Base-by-base conservation (phyloP, 2,113 vertebrate species). In the Aramus guarauna region DNA sequence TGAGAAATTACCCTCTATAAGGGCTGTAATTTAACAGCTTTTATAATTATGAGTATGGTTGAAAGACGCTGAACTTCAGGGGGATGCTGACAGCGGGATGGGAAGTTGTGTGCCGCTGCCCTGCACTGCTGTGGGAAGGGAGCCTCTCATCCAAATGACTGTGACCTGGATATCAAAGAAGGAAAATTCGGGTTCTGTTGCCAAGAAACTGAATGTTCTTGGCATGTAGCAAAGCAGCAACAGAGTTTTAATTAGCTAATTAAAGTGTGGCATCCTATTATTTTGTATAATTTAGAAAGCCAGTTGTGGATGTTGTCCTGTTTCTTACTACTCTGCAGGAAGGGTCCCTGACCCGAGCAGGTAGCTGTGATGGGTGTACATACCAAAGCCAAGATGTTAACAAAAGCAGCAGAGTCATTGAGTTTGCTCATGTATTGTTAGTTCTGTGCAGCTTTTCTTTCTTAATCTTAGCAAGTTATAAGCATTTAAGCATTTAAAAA, bases 201-300 rank as follows among this genome's bases (percentile, higher is more conserved):
- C 96, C 94, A 95, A 95, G 93, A 96, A 96, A 96, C 96, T 91
- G 87, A 73, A 88, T 95, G 94, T 96, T 82, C 92, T 96, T 96
- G 96, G 93, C 95, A 94, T 53, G 88, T 73, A 88, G 53, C 66
- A 92, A 94, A 88, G 93, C 85, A 88, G 85, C 84, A 88, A 62
- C 55, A 85, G 72, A 79, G 90, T 93, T 96, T 93, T 96, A 90
- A 96, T 96, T 95, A 82, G 84, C 80, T 94, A 90, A 96, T 96
- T 96, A 76, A 93, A 94, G 30, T 66, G 81, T 62, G 71, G 34
- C 45, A 66, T 88, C 85, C 81, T 1, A 0, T 92, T 96, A 94
- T 90, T 96, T 91, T 82, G 53, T 58, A 56, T 76, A 7, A 32
- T 72, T 78, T 72, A 58, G 85, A 82, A 87, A 92, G 91, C 60